A percentile compares a stretch with the other conserved stretches of the same genome.
These are phyloP conservation scores for Neosalanx taihuensis DNA, from an alignment of 2,797 vertebrate genomes.

Conservation along the genomic window DNA sequence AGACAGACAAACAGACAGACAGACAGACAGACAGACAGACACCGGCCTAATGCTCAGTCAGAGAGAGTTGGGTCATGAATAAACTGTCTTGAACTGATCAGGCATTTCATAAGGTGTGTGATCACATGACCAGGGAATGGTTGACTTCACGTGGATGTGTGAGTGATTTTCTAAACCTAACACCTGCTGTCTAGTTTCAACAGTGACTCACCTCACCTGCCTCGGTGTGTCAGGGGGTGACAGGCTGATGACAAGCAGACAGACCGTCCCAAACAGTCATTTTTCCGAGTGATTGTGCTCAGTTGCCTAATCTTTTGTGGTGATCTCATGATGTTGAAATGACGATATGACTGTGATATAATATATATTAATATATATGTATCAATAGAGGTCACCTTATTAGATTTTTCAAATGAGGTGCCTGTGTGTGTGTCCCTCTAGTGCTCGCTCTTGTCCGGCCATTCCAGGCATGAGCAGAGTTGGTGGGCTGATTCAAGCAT, in stretches of 20 bases:
- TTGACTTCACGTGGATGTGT: too few relatives aligned
- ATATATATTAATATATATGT: too few relatives aligned
- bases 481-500: not conserved
- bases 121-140: not conserved
- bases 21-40: too few relatives aligned
- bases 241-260: constrained; percentile 2
- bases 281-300: constrained; percentile 12
- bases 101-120: constrained; percentile 7
- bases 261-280: not conserved
- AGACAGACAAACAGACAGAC: too few relatives aligned
- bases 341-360: too few relatives aligned
- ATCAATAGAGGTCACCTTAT: too few relatives aligned
- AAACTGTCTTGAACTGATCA: constrained; percentile 7
- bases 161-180: not conserved
- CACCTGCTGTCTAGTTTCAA: constrained; percentile 30
- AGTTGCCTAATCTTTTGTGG: too few relatives aligned
- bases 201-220: constrained; percentile 30
- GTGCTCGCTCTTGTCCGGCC: not conserved
- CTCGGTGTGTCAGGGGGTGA: constrained; percentile 29
- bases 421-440: not conserved
- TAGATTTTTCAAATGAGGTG: not conserved
- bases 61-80: not conserved
- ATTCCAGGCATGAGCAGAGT: constrained; percentile 9
- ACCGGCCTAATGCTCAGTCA: too few relatives aligned
- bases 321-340: too few relatives aligned